Evolutionary conservation across 2,113 vertebrate genomes (phyloP).

Genomic region (Oceanites oceanicus): DNA sequence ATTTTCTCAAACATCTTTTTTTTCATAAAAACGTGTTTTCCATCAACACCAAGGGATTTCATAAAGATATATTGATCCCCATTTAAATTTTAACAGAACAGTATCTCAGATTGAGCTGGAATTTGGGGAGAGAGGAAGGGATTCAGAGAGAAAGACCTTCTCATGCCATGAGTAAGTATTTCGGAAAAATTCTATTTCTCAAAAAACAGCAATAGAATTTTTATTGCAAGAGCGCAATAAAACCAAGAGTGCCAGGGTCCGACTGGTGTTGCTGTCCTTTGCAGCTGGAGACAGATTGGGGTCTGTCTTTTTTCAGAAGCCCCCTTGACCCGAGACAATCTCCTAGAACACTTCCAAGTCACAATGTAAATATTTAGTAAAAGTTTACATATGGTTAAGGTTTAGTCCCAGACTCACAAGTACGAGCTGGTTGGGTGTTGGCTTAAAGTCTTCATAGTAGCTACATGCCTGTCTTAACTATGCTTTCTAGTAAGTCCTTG

Average conservation of each 20-base stretch:
- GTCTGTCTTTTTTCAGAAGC: neutral
- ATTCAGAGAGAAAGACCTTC: neutral
- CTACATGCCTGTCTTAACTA: neutral
- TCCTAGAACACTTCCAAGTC: neutral
- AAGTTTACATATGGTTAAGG: neutral
- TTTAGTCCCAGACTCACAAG: neutral
- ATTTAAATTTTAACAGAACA: neutral
- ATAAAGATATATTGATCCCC: neutral
- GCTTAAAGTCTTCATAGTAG: neutral
- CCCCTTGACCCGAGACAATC: neutral
- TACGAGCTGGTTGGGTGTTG: neutral
- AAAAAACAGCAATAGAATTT: neutral
- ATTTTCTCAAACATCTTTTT: neutral
- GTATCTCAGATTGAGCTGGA: accelerated
- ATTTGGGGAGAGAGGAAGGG: neutral
- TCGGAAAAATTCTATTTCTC: neutral
- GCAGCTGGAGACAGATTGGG: neutral
- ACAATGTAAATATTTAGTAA: neutral
- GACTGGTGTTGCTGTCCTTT: neutral
- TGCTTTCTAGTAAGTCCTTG: neutral
- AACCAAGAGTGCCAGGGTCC: neutral
- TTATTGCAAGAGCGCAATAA: neutral
- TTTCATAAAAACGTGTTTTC: neutral
- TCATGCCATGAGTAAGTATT: neutral
- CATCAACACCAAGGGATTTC: neutral